A percentile compares a stretch with the other conserved stretches of the same genome.
phyloP scores from a whole-genome alignment of 2,113 vertebrate genomes.

The Pavo muticus region DNA sequence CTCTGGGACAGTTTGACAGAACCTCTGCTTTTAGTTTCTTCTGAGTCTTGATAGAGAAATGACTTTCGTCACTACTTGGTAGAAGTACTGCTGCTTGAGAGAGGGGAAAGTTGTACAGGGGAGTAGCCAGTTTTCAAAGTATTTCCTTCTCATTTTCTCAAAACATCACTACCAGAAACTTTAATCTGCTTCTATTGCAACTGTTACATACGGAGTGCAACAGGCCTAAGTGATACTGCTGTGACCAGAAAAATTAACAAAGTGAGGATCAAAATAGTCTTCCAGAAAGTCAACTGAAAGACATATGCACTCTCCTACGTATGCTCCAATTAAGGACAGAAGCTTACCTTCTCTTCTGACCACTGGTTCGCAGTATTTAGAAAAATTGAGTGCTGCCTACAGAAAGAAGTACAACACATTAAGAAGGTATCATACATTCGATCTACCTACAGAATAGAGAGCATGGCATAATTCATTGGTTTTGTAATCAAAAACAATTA shows the following conservation, averaged over 20 bases:
- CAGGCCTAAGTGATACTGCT: neutral
- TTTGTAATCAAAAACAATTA: neutral
- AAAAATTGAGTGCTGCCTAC: slow-evolving; percentile 94
- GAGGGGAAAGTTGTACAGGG: neutral
- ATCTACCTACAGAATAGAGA: neutral
- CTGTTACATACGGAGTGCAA: neutral
- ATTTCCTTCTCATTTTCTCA: neutral
- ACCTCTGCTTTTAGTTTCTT: neutral
- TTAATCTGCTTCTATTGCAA: neutral
- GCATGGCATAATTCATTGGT: neutral
- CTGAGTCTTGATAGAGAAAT: neutral
- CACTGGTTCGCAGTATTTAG: slow-evolving; percentile 94
- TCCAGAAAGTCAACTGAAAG: neutral
- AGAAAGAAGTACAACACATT: neutral
- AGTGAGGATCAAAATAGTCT: neutral
- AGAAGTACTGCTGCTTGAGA: neutral
- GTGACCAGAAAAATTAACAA: neutral
- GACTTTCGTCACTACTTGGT: neutral
- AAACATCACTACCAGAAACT: neutral
- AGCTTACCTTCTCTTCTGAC: slow-evolving; percentile 92
- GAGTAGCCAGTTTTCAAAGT: neutral
- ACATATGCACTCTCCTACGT: neutral
- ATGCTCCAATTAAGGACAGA: neutral
- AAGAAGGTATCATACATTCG: neutral
- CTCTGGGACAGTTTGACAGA: neutral